Evolutionary conservation across 2,888 invertebrate genomes (phyloP), one percentile per base, ranked within the genome.

Genomic region (Gandaritis pyraliata): DNA sequence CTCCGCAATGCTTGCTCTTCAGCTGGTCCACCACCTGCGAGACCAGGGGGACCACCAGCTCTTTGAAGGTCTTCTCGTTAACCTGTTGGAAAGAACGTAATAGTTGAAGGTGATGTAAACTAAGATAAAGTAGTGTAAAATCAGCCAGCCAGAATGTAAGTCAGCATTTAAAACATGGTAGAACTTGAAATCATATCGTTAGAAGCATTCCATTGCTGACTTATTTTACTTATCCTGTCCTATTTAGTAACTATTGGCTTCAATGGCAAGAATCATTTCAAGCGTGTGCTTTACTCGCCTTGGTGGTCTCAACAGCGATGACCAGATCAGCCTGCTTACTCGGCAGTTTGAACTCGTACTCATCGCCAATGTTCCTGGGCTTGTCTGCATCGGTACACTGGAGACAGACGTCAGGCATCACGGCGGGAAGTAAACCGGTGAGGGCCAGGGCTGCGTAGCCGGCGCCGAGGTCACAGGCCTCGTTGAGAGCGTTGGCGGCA

Each of bases 271-370:
- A 33, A 10, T 7, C 5, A 33, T 5, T 29, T 29, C 29, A 29
- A 33, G 1, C 4, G 8, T 8, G 8, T 33, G 11, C 7, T 16
- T n/a, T n/a, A 18, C 46, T 30, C 18, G 88, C 90, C 71, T 90
- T 74, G 0, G 93, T 87, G 11, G 85, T 83, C 73, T 98, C 97
- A 10, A 98, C 94, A 0, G 96, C 93, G 58, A 98, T 92, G 0
- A 98, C 90, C 59, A 98, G 92, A 77, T 98, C 98, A 1, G 97
- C 97, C 66, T 96, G 94, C 65, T 95, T 95, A 65, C 93, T 93
- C 0, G 96, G 96, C 29, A 94, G 78, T 73, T 95, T 95, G 0
- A 95, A 89, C 54, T 94, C 94, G 80, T 95, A 95, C 15, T 82
- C 87, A 12, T 96, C 95, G 0, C 94, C 95, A 0, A 95, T 70